Base-by-base conservation (phyloP, 2,113 vertebrate genomes). In the Perca flavescens region DNA sequence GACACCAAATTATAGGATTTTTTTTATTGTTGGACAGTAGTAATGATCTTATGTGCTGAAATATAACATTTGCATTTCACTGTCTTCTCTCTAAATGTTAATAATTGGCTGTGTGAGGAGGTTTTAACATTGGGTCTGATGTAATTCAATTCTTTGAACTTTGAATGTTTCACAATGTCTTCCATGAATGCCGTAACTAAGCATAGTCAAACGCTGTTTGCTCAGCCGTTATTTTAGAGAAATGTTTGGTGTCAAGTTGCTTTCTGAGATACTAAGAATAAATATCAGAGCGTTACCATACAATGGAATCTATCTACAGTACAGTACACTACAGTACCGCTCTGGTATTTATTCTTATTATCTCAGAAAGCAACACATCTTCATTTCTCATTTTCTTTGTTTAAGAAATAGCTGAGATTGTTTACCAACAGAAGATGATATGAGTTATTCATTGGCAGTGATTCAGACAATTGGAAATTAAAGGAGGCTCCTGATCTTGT, bases 341-440 rank as follows among this genome's bases (percentile, higher is more conserved):
- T 36, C 36, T 40, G 8, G 36, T 40, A 40, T 10, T 40, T 40
- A 31, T 31, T 31, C 31, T 31, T 31, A 31, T 31, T 31, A 31
- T 31, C 31, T 31, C 31, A 9, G 36, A 40, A 40, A 40, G 19
- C 0, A 61, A 72, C 8, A 40, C 36, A 10, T 84, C 61, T 53
- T n/a, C 11, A 52, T 0, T 3, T 19, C 17, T 31, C 3, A 11
- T 22, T 68, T 57, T 16, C 47, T 72, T 78, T 80, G 57, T 61
- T 6, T 0, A 49, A 56, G 15, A 6, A 62, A 46, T 54, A 50
- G 56, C 19, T 61, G 16, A 58, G 22, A 72, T 78, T 47, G 0
- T 56, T 82, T 34, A 12, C 25, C 12, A n/a, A 84, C 28, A 83
- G 46, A 65, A 15, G 50, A 40, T 10, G 40, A 52, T 21, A 7